phyloP scores from a whole-genome alignment of 1,140 invertebrate species.

The Portunus trituberculatus region DNA sequence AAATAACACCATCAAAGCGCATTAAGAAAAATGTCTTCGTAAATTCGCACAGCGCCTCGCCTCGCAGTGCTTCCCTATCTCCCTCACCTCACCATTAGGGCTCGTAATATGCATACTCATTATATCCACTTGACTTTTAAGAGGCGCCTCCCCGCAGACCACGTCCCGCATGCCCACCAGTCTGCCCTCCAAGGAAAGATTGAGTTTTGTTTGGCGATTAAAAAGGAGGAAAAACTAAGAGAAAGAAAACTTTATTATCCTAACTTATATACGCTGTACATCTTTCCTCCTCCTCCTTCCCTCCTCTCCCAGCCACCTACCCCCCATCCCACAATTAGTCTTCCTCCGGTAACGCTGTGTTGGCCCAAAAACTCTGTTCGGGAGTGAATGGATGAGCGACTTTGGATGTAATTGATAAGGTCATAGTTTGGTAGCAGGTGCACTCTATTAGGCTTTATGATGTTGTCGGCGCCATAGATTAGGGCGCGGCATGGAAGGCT shows the following conservation, averaged over 20 bases:
- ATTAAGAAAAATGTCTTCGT: not conserved
- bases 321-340: too few relatives aligned
- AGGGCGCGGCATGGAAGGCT: not conserved
- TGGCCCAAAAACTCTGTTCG: not conserved
- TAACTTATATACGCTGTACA: too few relatives aligned
- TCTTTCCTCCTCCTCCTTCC: too few relatives aligned
- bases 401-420: not conserved
- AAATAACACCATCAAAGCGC: not conserved
- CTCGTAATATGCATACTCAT: not conserved
- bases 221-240: too few relatives aligned
- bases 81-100: not conserved
- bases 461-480: not conserved
- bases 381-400: not conserved
- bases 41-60: not conserved
- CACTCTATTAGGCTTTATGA: not conserved
- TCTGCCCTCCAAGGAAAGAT: too few relatives aligned
- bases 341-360: not conserved
- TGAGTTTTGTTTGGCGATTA: too few relatives aligned
- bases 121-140: not conserved
- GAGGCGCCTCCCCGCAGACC: not conserved
- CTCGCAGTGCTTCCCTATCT: not conserved
- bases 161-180: too few relatives aligned
- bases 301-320: too few relatives aligned
- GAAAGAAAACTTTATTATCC: too few relatives aligned
- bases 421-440: not conserved